Evolutionary conservation across 2,113 vertebrate genomes (phyloP).

Genomic region (Rostratula benghalensis): DNA sequence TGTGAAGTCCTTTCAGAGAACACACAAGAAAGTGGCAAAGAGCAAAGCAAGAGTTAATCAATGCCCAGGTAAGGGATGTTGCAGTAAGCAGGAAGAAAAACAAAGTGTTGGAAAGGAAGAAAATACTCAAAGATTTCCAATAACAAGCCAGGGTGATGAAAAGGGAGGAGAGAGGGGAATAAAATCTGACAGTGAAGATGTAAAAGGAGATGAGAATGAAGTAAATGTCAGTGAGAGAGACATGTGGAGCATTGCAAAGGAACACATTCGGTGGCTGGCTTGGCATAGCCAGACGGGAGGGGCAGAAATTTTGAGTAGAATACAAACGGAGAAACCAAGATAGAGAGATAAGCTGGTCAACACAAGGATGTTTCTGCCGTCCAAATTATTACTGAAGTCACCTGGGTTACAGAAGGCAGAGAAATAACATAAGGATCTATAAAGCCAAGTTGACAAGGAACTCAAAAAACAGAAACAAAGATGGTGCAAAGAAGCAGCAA

Average conservation of each 20-base stretch:
- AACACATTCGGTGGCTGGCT: not conserved
- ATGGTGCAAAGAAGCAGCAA: not conserved
- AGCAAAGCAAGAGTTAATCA: not conserved
- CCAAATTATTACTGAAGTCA: not conserved
- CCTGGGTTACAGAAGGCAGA: not conserved
- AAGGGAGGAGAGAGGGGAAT: not conserved
- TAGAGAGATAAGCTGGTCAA: not conserved
- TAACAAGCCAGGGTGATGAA: not conserved
- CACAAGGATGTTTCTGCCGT: not conserved
- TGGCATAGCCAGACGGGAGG: not conserved
- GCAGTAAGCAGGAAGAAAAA: not conserved
- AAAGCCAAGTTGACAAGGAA: not conserved
- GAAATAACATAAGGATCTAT: not conserved
- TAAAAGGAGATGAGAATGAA: not conserved
- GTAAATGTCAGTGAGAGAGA: not conserved
- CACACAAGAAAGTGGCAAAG: not conserved
- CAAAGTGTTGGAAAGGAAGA: constrained; percentile 27
- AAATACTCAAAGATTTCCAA: constrained; percentile 10
- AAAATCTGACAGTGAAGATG: not conserved
- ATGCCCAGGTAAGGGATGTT: not conserved
- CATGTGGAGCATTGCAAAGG: not conserved
- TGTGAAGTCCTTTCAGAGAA: not conserved
- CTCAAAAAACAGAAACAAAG: not conserved
- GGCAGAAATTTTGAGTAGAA: not conserved
- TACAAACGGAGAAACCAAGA: not conserved